These are phyloP conservation scores for Myopa tessellatipennis DNA, from an alignment of 2,888 invertebrate genomes.

Conservation along the genomic window DNA sequence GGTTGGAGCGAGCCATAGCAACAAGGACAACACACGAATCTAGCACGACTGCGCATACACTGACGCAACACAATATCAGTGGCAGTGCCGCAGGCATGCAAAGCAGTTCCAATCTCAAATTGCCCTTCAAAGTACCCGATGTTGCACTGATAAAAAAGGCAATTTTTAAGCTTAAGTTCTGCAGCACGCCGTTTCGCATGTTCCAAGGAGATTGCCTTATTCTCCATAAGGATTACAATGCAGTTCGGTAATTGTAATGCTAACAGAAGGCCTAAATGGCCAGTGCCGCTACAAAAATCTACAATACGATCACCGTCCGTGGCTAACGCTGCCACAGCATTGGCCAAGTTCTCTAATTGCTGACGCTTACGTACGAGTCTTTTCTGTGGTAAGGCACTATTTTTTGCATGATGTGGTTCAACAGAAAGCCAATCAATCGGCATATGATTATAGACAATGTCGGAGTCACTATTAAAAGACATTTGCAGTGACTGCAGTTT, in stretches of 20 bases:
- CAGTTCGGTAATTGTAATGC: conserved; percentile 84
- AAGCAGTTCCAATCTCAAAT: conserved; percentile 87
- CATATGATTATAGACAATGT: conserved; percentile 52
- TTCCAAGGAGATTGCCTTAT: conserved; percentile 86
- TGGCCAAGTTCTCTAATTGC: conserved; percentile 86
- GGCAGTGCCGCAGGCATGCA: conserved; percentile 95
- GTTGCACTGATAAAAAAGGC: conserved; percentile 87
- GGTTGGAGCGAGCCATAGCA: conserved; percentile 91
- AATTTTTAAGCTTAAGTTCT: conserved; percentile 77
- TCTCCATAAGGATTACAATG: conserved; percentile 85
- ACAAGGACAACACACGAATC: conserved; percentile 92
- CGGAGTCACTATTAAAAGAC: conserved; percentile 56
- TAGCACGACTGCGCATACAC: conserved; percentile 80
- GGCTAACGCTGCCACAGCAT: conserved; percentile 80
- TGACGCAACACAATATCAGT: conserved; percentile 91
- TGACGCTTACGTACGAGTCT: conserved; percentile 83
- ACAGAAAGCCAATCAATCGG: conserved; percentile 75
- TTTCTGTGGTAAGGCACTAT: conserved; percentile 81
- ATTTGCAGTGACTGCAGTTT: conserved; percentile 60
- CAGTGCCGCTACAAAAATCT: conserved; percentile 95
- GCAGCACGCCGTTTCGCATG: conserved; percentile 79
- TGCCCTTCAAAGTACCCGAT: conserved; percentile 85
- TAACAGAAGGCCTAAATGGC: conserved; percentile 89
- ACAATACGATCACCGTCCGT: conserved; percentile 79
- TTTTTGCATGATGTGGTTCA: conserved; percentile 80